phyloP scores from a whole-genome alignment of 2,888 invertebrate genomes.

The Leptopilina syphax region DNA sequence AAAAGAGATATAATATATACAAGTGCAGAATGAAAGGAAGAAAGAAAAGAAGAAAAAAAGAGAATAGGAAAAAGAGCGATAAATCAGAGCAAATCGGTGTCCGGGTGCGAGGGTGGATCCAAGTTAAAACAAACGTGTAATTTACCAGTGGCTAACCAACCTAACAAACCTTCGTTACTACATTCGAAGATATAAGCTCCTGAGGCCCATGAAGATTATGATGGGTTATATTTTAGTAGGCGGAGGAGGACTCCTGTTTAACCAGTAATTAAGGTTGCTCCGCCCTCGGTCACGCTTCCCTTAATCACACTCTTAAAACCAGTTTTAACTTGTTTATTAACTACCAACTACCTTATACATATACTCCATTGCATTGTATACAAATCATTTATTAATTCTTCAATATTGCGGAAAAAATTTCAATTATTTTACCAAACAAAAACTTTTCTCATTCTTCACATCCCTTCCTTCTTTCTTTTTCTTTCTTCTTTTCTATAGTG shows the following conservation, averaged over 20 bases:
- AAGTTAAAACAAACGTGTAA: conserved; percentile 73
- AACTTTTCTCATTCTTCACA: too few species aligned
- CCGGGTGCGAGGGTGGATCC: conserved; percentile 58
- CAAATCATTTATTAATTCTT: neutral
- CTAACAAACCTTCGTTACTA: conserved; percentile 61
- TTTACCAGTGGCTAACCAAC: conserved; percentile 73
- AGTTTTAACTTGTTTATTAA: conserved; percentile 27
- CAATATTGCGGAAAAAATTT: too few species aligned
- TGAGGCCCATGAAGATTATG: conserved; percentile 66
- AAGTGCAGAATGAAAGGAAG: too few species aligned
- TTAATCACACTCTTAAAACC: conserved; percentile 50
- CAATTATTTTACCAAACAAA: too few species aligned
- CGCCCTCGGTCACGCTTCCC: conserved; percentile 72
- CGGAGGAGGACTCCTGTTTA: conserved; percentile 75
- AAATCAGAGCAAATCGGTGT: conserved; percentile 65
- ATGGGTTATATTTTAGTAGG: conserved; percentile 75
- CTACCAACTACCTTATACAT: conserved; percentile 21
- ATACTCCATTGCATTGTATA: neutral
- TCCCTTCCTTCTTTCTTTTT: too few species aligned
- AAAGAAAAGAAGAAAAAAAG: neutral
- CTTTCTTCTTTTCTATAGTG: too few species aligned
- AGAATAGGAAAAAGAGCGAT: conserved; percentile 56
- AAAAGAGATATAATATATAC: too few species aligned
- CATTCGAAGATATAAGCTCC: conserved; percentile 49
- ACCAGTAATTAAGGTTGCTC: conserved; percentile 74